Conservation (phyloP, 2,888 invertebrate species). For the Trilocha varians region DNA sequence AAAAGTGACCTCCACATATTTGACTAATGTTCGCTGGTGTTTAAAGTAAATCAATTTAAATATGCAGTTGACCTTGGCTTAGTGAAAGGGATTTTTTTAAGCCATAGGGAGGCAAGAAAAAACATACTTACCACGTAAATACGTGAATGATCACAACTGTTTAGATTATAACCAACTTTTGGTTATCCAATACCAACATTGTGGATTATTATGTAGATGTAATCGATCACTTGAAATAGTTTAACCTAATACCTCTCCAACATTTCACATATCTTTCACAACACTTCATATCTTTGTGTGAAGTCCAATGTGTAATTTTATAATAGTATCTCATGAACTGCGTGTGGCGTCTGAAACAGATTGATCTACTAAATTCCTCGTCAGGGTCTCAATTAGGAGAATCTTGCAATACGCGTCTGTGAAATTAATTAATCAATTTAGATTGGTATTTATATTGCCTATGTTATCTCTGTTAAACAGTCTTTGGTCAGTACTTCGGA, state of each 20-base stretch:
- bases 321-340: too few species aligned
- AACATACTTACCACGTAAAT: too few species aligned
- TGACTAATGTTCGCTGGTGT: background rate
- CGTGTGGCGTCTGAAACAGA: background rate
- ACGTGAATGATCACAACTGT: too few species aligned
- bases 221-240: too few species aligned
- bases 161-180: too few species aligned
- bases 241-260: too few species aligned
- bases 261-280: too few species aligned
- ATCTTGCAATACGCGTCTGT: background rate
- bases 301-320: too few species aligned
- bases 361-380: background rate
- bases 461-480: background rate
- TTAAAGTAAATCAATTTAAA: background rate
- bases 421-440: background rate
- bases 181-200: too few species aligned
- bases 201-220: too few species aligned
- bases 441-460: background rate
- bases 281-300: too few species aligned
- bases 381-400: background rate
- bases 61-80: background rate
- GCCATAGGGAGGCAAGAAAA: too few species aligned
- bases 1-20: background rate
- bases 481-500: background rate
- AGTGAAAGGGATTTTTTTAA: background rate